phyloP scores from a whole-genome alignment of 2,888 invertebrate genomes.

The Aplocera efformata region DNA sequence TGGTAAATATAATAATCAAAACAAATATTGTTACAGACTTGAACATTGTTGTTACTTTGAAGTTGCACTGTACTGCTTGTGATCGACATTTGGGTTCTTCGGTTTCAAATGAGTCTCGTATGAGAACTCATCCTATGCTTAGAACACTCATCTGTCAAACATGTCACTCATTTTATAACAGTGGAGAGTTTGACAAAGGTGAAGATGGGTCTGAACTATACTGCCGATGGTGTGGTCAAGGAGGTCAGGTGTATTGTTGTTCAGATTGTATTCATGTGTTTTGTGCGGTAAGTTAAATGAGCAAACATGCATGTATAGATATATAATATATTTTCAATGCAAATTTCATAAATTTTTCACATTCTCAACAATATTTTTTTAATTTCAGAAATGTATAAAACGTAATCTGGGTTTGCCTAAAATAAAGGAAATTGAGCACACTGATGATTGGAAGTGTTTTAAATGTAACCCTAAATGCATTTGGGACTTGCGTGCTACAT shows the following conservation, averaged over 20 bases:
- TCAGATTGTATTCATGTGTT: conserved; percentile 87
- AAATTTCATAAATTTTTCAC: no score
- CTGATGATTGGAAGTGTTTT: conserved; percentile 91
- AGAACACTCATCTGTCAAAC: conserved; percentile 86
- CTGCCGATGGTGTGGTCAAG: conserved; percentile 92
- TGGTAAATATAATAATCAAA: no score
- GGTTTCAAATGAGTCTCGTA: conserved; percentile 80
- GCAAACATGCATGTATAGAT: background rate
- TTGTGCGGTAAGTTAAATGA: conserved; percentile 78
- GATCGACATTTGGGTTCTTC: conserved; percentile 88
- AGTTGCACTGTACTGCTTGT: conserved; percentile 88
- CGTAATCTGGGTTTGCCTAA: conserved; percentile 84
- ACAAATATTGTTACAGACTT: conserved; percentile 61
- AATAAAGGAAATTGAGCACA: conserved; percentile 85
- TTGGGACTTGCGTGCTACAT: conserved; percentile 83
- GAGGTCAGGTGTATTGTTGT: conserved; percentile 89
- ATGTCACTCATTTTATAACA: conserved; percentile 89
- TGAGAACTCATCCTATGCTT: conserved; percentile 87
- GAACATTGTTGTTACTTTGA: conserved; percentile 78
- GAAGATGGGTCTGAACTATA: conserved; percentile 91
- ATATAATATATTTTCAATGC: no score
- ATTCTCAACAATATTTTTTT: background rate
- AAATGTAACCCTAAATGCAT: conserved; percentile 85
- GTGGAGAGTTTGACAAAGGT: conserved; percentile 90
- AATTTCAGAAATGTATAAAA: conserved; percentile 85